Conservation (phyloP, 1,140 invertebrate genomes). For the Arctopsyche grandis region DNA sequence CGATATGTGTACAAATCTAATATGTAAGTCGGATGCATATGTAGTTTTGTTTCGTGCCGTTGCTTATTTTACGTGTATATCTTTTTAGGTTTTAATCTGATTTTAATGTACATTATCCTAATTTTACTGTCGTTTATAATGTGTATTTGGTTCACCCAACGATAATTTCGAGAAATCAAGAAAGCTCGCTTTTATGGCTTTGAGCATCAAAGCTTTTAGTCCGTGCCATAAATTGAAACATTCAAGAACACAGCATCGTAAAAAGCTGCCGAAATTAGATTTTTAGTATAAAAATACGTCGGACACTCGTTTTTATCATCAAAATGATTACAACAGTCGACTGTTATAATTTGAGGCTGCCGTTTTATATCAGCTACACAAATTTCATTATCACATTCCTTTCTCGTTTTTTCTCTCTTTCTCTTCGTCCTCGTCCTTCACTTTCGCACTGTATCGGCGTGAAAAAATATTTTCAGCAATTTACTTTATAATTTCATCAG, state of each 20-base stretch:
- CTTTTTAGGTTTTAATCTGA: no score
- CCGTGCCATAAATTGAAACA: constrained; percentile 8
- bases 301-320: constrained; percentile 26
- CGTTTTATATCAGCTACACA: constrained; percentile 28
- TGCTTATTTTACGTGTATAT: no score
- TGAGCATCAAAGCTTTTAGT: constrained; percentile 12
- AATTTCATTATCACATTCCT: constrained; percentile 28
- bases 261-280: constrained; percentile 17
- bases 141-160: neutral
- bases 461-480: constrained; percentile 31
- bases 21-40: no score
- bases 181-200: neutral
- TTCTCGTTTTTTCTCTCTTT: neutral
- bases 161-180: neutral
- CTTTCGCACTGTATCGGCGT: constrained; percentile 22
- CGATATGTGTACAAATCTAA: no score
- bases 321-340: constrained; percentile 23
- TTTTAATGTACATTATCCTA: no score
- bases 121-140: no score
- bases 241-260: neutral
- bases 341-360: constrained; percentile 26
- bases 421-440: neutral
- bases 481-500: constrained; percentile 30
- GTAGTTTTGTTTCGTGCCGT: no score
- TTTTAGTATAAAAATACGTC: constrained; percentile 1